Evolutionary conservation across 2,797 vertebrate genomes (phyloP), one percentile per base, ranked within the genome.

Genomic region (Sebastes reedi): DNA sequence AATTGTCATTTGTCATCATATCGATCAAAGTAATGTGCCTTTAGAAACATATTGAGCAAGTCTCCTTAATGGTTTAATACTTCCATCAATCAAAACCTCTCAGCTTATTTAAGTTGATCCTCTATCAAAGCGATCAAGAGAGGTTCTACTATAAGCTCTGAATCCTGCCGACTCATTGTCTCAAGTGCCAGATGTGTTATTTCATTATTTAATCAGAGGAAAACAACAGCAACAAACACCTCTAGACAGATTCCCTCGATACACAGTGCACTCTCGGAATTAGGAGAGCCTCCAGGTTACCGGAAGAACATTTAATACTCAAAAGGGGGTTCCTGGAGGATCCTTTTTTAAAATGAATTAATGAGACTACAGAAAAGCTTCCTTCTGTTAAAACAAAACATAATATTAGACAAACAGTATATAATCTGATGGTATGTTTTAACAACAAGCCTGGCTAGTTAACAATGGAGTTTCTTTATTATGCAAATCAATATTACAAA

Each of bases 51-150:
- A 66, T 30, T 5, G 36, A 59, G 36, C 27, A 12, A 25, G 4
- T 18, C 61, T 32, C 6, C 6, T n/a, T 60, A 52, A 59, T 18
- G 7, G 4, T 52, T 60, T 5, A 39, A 7, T 20, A 3, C 29
- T 13, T 42, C 39, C 39, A 54, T 73, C 58, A 22, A 64, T 36
- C 20, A 24, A 64, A 72, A 20, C 24, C 52, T 56, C 50, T 61
- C 4, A 2, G 42, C 36, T n/a, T 34, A 42, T 56, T 68, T 68
- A n/a, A 34, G 22, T 32, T 20, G 16, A 56, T 13, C 32, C 36
- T 59, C 50, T 16, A 12, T 69, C 11, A 18, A 27, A 32, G 10
- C 9, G 27, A 72, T 52, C 14, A 29, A 59, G 8, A 16, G 0
- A 39, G 64, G 58, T 34, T 20, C 56, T 46, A 6, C 25, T 55